These are phyloP conservation scores for Mesaphorura yosii DNA, from an alignment of 1,140 invertebrate species.

Conservation along the genomic window DNA sequence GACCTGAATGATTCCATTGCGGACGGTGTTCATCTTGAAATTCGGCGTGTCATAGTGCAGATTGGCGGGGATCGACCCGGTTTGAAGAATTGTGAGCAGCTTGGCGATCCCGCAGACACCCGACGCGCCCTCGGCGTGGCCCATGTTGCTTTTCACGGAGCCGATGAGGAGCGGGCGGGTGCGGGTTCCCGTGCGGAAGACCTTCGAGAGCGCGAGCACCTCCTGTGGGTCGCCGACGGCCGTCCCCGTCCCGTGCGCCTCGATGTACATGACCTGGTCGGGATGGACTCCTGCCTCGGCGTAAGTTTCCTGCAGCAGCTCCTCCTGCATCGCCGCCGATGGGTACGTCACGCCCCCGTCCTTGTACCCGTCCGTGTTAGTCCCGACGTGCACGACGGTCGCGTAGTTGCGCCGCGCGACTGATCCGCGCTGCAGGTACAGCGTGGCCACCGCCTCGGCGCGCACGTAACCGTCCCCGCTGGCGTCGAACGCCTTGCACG, in stretches of 20 bases:
- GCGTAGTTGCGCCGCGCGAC: constrained; percentile 71
- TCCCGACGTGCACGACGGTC: constrained; percentile 68
- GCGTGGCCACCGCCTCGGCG: constrained; percentile 68
- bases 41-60: not conserved
- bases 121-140: constrained; percentile 81
- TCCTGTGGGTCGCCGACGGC: constrained; percentile 49
- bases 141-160: constrained; percentile 85
- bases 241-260: constrained; percentile 33
- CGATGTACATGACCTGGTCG: not conserved
- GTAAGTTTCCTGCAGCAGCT: constrained; percentile 75
- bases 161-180: constrained; percentile 63
- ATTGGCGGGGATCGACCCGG: constrained; percentile 35
- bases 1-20: constrained; percentile 37
- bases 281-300: not conserved
- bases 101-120: constrained; percentile 31
- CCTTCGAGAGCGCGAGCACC: constrained; percentile 65
- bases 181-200: constrained; percentile 55
- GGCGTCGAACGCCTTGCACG: not conserved
- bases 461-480: constrained; percentile 70
- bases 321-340: constrained; percentile 89
- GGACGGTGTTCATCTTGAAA: not conserved
- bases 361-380: too few species aligned
- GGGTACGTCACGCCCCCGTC: too few species aligned
- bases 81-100: not conserved
- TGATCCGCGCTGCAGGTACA: constrained; percentile 65